Evolutionary conservation across 2,797 vertebrate species (phyloP).

Genomic region (Aulostomus chinensis): DNA sequence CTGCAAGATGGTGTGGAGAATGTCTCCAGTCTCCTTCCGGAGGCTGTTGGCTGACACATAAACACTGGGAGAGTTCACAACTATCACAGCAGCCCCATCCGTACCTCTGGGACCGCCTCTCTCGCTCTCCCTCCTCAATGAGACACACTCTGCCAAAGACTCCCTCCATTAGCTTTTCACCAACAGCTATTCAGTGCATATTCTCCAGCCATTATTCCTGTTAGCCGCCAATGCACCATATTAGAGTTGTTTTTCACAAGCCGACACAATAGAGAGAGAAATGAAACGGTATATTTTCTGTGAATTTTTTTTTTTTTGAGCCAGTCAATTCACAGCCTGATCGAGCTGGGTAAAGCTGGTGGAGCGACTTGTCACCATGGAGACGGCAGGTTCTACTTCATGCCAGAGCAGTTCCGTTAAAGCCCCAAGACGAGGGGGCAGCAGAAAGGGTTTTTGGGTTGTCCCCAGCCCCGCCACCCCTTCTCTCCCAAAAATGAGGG

Average conservation of each 20-base stretch:
- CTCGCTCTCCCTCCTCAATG: conserved; percentile 54
- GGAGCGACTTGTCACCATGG: conserved; percentile 79
- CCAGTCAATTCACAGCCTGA: conserved; percentile 52
- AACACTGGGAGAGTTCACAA: conserved; percentile 78
- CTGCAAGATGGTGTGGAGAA: conserved; percentile 72
- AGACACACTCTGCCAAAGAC: conserved; percentile 62
- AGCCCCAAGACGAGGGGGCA: conserved; percentile 64
- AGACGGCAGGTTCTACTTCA: conserved; percentile 72
- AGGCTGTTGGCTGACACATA: conserved; percentile 76
- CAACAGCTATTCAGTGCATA: conserved; percentile 61
- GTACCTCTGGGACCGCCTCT: conserved; percentile 70
- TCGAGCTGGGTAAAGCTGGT: conserved; percentile 60
- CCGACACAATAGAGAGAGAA: conserved; percentile 50
- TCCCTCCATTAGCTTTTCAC: conserved; percentile 72
- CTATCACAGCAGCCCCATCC: conserved; percentile 76
- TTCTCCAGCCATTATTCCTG: conserved; percentile 61
- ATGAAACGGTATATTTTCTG: conserved; percentile 61
- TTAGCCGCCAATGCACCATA: conserved; percentile 56
- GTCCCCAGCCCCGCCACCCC: conserved; percentile 45
- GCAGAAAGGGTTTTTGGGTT: conserved; percentile 48
- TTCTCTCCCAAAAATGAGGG: conserved; percentile 38
- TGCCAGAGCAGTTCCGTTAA: conserved; percentile 72
- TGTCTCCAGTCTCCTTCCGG: conserved; percentile 73
- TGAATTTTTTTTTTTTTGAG: conserved; percentile 48
- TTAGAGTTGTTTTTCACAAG: conserved; percentile 62